Evolutionary conservation across 53 echinoderm and acorn worm genomes (phyloP), one percentile per base, ranked within the genome.

Genomic region (Holothuria leucospilota): DNA sequence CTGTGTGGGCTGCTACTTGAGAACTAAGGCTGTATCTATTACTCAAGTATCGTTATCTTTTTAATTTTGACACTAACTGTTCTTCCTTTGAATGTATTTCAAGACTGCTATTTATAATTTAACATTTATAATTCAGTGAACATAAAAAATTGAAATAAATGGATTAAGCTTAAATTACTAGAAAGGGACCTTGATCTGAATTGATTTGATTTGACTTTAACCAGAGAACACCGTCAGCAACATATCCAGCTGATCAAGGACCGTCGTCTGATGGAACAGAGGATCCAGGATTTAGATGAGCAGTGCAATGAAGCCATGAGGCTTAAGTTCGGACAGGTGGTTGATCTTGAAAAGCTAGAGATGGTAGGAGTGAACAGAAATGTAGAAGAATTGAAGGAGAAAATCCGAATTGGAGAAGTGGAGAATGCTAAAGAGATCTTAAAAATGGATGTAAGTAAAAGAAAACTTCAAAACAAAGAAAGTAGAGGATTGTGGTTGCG

Each of bases 221-320:
- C 2, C 86, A 98, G 98, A 83, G 93, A 98, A 62, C 95, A 98
- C 41, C 93, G 96, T 5, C 94, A 93, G 82, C 95, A 98, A 62
- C 98, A 98, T 60, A 95, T 98, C 14, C 95, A 93, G 58, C 85
- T 98, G 42, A 98, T 98, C 90, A 98, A 98, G 80, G 98, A 95
- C 21, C 93, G 98, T 59, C 87, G 93, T 40, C 85, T 95, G 90
- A 95, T 98, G 97, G 98, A 98, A 63, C 67, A 91, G 28, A 88
- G 93, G 71, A 98, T 98, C 81, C 68, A 88, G 6, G 95, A 98
- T 52, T 90, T 98, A 69, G 86, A 95, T 38, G 98, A 98, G 89
- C 93, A 98, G 59, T 84, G 88, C 51, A 95, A 95, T 59, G 93
- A 98, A 71, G 90, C 93, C 88, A 98, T 98, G 98, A 85, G 95